Conservation (phyloP, 2,797 vertebrate genomes). For the Thaleichthys pacificus region DNA sequence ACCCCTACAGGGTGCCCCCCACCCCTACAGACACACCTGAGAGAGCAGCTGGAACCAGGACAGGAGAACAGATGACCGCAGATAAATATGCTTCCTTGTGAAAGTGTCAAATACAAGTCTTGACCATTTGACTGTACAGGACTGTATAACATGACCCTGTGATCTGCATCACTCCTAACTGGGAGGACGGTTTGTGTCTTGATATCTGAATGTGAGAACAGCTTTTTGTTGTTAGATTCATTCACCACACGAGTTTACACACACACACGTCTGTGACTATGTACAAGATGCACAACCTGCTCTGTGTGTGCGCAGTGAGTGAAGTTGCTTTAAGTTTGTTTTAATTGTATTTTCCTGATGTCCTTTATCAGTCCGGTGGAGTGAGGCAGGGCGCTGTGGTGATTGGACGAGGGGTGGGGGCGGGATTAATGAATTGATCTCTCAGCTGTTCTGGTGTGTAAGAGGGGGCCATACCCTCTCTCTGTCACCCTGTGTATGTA, state of each 20-base stretch:
- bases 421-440: conserved; percentile 40
- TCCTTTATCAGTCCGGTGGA: conserved; percentile 37
- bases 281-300: conserved; percentile 54
- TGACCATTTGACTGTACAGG: background rate
- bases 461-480: conserved; percentile 4
- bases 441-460: conserved; percentile 12
- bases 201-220: conserved; percentile 32
- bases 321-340: conserved; percentile 32
- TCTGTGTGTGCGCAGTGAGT: conserved; percentile 42
- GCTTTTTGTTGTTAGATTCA: conserved; percentile 32
- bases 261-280: conserved; percentile 30
- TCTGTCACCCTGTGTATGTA: background rate
- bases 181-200: conserved; percentile 21
- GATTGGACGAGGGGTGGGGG: background rate
- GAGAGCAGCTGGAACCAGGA: conserved; percentile 13
- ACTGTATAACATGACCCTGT: conserved; percentile 1
- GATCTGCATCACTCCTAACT: no score
- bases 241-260: conserved; percentile 52
- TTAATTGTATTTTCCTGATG: conserved; percentile 28
- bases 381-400: conserved; percentile 17
- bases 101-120: background rate
- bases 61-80: conserved; percentile 11
- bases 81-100: conserved; percentile 1
- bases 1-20: conserved; percentile 7
- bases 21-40: background rate